phyloP scores from a whole-genome alignment of 2,113 vertebrate species.

The Calypte anna region DNA sequence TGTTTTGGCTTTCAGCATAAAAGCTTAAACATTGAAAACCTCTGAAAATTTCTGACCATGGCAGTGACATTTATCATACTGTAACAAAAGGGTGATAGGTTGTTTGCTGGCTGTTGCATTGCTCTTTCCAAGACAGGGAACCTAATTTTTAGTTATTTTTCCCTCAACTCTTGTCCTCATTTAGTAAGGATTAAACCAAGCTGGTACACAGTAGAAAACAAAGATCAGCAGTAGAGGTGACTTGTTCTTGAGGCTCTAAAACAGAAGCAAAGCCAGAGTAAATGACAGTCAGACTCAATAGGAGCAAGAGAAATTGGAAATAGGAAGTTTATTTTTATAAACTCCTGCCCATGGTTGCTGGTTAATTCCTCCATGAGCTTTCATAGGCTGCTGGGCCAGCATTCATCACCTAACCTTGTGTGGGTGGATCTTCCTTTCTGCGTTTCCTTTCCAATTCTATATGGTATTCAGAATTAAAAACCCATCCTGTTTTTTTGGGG shows the following conservation, averaged over 20 bases:
- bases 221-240: not conserved
- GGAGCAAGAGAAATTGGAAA: not conserved
- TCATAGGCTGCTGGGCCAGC: not conserved
- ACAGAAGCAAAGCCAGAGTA: not conserved
- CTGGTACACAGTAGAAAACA: not conserved
- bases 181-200: not conserved
- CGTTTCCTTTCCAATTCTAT: not conserved
- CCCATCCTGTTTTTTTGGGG: not conserved
- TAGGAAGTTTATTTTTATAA: slow-evolving; percentile 9
- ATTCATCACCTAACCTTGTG: not conserved
- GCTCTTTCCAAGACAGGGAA: not conserved
- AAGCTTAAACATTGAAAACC: slow-evolving; percentile 53
- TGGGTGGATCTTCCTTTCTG: not conserved
- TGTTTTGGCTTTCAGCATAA: slow-evolving; percentile 69
- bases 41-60: slow-evolving; percentile 43
- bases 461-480: not conserved
- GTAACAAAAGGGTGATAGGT: slow-evolving; percentile 20
- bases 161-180: not conserved
- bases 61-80: slow-evolving; percentile 69
- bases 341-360: not conserved
- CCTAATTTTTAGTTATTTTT: slow-evolving; percentile 6
- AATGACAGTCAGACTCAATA: not conserved
- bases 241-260: slow-evolving; percentile 8
- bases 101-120: slow-evolving; percentile 31
- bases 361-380: not conserved